Conservation (phyloP, 2,113 vertebrate species). For the Misgurnus mizolepis region DNA sequence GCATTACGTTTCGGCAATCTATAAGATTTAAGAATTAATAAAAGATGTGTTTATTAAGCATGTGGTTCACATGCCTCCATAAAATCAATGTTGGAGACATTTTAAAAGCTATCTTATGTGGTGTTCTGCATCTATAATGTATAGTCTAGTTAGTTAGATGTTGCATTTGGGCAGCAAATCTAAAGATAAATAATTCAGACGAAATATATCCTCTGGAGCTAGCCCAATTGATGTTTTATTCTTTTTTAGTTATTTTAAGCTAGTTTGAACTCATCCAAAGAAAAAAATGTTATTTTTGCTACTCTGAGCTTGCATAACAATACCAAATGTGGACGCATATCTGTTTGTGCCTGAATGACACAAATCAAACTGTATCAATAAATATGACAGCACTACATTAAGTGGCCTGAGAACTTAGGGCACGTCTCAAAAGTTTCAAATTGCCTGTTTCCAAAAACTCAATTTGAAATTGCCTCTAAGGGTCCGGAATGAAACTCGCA, state of each 20-base stretch:
- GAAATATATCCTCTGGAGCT: conserved; percentile 36
- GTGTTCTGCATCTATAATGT: conserved; percentile 50
- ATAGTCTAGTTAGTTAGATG: conserved; percentile 47
- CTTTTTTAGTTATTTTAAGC: conserved; percentile 32
- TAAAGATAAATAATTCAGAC: conserved; percentile 49
- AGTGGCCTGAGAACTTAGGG: conserved; percentile 1
- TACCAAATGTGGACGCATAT: conserved; percentile 8
- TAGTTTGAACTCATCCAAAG: background rate
- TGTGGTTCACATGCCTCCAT: conserved; percentile 3
- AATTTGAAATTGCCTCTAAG: conserved; percentile 57
- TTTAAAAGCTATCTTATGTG: conserved; percentile 57
- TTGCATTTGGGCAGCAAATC: conserved; percentile 44
- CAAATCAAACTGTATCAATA: conserved; percentile 1
- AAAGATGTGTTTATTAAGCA: conserved; percentile 27
- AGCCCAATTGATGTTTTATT: conserved; percentile 45
- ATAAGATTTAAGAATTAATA: background rate
- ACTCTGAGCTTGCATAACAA: conserved; percentile 1
- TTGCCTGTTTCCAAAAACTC: conserved; percentile 66
- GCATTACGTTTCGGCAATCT: background rate
- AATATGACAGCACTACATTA: background rate
- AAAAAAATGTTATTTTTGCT: background rate
- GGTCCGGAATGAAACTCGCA: conserved; percentile 40
- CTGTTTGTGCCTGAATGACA: background rate
- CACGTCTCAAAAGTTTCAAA: conserved; percentile 56
- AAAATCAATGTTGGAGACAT: conserved; percentile 5